A percentile compares a stretch with the other conserved stretches of the same genome.
Conservation (phyloP, 2,797 vertebrate species). For the Cyclopterus lumpus region DNA sequence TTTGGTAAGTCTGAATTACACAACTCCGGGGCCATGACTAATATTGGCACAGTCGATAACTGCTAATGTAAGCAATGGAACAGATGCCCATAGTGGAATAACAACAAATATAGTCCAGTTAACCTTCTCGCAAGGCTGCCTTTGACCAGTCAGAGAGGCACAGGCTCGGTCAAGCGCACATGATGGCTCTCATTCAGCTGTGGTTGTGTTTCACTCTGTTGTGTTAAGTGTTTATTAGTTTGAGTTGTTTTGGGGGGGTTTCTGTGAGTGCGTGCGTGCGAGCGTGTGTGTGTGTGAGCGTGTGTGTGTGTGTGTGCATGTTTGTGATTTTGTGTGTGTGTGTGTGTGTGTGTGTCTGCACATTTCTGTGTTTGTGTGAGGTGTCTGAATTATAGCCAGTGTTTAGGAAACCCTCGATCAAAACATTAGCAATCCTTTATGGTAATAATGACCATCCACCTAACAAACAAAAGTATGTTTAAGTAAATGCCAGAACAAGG, state of each 20-base stretch:
- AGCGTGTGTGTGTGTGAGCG: constrained; percentile 6
- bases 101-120: constrained; percentile 81
- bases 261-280: background rate
- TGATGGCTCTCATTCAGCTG: constrained; percentile 72
- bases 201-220: constrained; percentile 72
- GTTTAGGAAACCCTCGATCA: constrained; percentile 60
- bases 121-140: constrained; percentile 80
- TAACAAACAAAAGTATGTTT: constrained; percentile 75
- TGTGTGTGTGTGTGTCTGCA: background rate
- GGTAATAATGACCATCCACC: constrained; percentile 63
- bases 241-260: constrained; percentile 33
- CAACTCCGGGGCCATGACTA: constrained; percentile 80
- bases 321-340: constrained; percentile 10
- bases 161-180: constrained; percentile 72
- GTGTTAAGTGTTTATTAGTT: constrained; percentile 76
- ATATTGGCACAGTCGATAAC: constrained; percentile 79
- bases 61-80: constrained; percentile 79
- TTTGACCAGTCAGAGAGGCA: constrained; percentile 72
- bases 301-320: constrained; percentile 9
- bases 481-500: constrained; percentile 60
- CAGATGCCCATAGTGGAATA: constrained; percentile 77
- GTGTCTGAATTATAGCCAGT: constrained; percentile 62
- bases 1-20: constrained; percentile 84
- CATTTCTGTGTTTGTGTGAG: constrained; percentile 9
- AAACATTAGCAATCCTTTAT: constrained; percentile 69